Conservation (phyloP, 1,140 invertebrate genomes). For the Wasmannia auropunctata region DNA sequence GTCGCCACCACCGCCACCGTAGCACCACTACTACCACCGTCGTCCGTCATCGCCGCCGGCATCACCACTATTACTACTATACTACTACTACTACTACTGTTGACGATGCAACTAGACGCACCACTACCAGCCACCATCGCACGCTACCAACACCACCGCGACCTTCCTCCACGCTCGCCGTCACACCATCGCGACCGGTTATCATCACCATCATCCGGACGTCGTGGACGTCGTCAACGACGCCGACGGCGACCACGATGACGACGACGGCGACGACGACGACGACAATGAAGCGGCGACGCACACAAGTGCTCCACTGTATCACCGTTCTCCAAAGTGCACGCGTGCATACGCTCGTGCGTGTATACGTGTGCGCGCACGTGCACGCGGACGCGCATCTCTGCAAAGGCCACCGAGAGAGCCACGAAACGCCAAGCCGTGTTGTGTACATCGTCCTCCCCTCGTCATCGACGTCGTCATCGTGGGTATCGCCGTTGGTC, state of each 20-base stretch:
- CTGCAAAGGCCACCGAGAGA: conserved; percentile 30
- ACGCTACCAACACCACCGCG: conserved; percentile 45
- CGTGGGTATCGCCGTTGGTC: conserved; percentile 27
- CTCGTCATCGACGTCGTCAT: conserved; percentile 17
- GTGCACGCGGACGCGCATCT: conserved; percentile 10
- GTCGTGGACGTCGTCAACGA: conserved; percentile 20
- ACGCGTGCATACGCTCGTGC: neutral
- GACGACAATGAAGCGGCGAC: conserved; percentile 17
- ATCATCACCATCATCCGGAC: conserved; percentile 55
- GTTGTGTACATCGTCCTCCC: neutral
- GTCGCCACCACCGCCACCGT: conserved; percentile 38
- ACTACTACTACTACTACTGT: conserved; percentile 59
- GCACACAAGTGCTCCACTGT: conserved; percentile 41
- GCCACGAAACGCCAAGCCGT: conserved; percentile 34
- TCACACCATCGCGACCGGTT: conserved; percentile 47
- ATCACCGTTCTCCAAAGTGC: conserved; percentile 33
- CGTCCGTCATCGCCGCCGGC: conserved; percentile 67
- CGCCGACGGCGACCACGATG: neutral
- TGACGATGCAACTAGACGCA: conserved; percentile 32
- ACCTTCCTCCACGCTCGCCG: conserved; percentile 60
- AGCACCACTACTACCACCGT: conserved; percentile 45
- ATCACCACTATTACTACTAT: conserved; percentile 26
- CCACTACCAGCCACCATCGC: conserved; percentile 28
- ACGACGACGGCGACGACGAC: too few relatives aligned
- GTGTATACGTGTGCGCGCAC: neutral